A percentile compares a stretch with the other conserved stretches of the same genome.
Evolutionary conservation across 2,888 invertebrate genomes (phyloP).

Genomic region (Dicyrtoma fusca): DNA sequence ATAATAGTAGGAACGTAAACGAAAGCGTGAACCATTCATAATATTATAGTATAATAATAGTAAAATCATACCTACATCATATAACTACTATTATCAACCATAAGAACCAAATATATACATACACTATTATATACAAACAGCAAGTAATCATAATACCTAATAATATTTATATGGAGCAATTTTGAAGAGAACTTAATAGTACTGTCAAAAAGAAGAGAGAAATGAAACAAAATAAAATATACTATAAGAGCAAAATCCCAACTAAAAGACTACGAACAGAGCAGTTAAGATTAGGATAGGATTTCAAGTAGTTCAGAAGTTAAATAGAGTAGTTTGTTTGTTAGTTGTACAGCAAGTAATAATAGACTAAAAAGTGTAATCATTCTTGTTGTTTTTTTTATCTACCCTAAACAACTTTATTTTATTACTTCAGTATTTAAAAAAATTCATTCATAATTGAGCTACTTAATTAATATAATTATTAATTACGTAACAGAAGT

Average conservation of each 20-base stretch:
- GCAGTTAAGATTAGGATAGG: neutral
- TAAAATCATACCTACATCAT: slow-evolving; percentile 26
- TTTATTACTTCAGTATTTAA: slow-evolving; percentile 28
- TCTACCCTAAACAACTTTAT: slow-evolving; percentile 32
- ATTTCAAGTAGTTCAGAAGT: neutral
- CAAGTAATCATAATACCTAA: no score
- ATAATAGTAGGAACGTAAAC: slow-evolving; percentile 11
- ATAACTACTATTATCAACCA: slow-evolving; percentile 11
- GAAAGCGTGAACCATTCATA: slow-evolving; percentile 18
- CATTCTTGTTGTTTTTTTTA: slow-evolving; percentile 12
- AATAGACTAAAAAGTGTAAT: no score
- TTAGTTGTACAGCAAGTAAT: no score
- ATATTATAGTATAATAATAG: slow-evolving; percentile 3
- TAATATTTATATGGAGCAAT: no score
- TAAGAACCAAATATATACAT: no score
- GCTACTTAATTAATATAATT: slow-evolving; percentile 34
- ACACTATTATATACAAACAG: no score
- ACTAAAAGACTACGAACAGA: neutral
- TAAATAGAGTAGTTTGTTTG: neutral
- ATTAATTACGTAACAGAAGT: slow-evolving; percentile 36
- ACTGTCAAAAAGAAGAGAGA: no score
- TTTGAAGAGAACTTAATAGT: no score
- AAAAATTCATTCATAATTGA: slow-evolving; percentile 36
- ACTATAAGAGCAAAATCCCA: neutral
- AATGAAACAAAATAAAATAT: no score